Base-by-base conservation (phyloP, 2,113 vertebrate genomes). In the Odontophorus gujanensis region DNA sequence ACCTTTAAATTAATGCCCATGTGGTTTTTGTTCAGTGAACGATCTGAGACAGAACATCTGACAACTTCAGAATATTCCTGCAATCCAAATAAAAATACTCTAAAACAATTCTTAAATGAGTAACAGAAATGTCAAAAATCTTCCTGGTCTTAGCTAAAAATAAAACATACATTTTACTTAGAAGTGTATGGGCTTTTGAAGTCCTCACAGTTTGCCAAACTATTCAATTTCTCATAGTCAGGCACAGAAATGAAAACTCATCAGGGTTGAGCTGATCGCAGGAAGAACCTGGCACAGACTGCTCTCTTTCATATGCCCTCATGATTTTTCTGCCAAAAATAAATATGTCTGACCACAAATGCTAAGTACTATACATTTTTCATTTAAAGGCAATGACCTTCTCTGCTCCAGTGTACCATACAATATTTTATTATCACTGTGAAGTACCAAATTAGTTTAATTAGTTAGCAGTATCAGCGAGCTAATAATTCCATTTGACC, bases 251-350 rank as follows among this genome's bases (percentile, higher is more conserved):
- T 76, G 89, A 95, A 96, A 94, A 90, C 68, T 93, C 85, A 95
- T 95, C 87, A 89, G 79, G 79, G 47, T 63, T 91, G 95, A 96
- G 93, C 93, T 71, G 93, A 95, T 95, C 95, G 92, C 94, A 96
- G 94, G 91, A 87, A 95, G 95, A 95, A 89, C 47, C 89, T 96
- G 92, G 91, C 94, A 96, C 63, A 55, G 78, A 51, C 84, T 85
- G 55, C 67, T 85, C 94, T 87, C 89, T 93, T 96, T 96, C 92
- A 91, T 92, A 95, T 95, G 92, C 85, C 91, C 78, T 91, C 79
- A 30, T 48, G 59, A 11, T 73, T 96, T 87, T 92, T 83, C 87
- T 96, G 93, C 93, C 94, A 96, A 95, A 96, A 89, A 95, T 94
- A 92, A 90, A 93, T 55, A 83, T 57, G 95, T 91, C 72, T 38